A percentile compares a stretch with the other conserved stretches of the same genome.
phyloP scores from a whole-genome alignment of 1,140 invertebrate species.

The Lepidostoma basale region DNA sequence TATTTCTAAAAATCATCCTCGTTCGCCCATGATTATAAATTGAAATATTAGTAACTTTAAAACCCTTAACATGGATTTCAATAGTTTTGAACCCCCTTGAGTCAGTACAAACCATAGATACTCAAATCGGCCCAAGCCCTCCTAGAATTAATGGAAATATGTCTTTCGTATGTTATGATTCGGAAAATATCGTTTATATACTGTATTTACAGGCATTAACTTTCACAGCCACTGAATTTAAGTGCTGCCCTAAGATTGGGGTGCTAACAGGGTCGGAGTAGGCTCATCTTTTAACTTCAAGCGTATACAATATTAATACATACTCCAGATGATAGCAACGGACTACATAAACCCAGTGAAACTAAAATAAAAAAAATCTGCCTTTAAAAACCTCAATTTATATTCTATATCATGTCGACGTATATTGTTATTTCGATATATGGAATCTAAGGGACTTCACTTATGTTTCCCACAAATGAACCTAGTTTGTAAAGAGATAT shows the following conservation, averaged over 20 bases:
- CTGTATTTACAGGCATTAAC: neutral
- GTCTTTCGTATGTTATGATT: slow-evolving; percentile 3
- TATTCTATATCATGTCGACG: neutral
- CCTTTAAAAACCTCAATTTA: neutral
- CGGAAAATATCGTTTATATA: neutral
- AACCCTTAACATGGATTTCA: neutral
- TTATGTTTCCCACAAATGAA: too few species aligned
- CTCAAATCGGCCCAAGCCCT: too few species aligned
- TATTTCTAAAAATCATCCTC: neutral
- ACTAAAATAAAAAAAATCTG: neutral
- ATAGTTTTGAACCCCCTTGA: neutral
- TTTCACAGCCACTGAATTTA: neutral
- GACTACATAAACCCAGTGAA: neutral
- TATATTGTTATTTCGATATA: neutral
- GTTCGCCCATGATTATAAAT: neutral
- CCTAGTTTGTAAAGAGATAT: too few species aligned
- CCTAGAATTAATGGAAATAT: neutral
- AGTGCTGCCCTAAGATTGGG: neutral
- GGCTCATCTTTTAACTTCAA: neutral
- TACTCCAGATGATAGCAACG: neutral
- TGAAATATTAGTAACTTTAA: neutral
- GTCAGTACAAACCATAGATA: too few species aligned
- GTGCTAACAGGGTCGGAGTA: neutral
- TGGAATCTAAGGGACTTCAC: too few species aligned
- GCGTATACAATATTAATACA: neutral